These are phyloP conservation scores for Dasysyrphus albostriatus DNA, from an alignment of 2,888 invertebrate genomes.

Conservation along the genomic window DNA sequence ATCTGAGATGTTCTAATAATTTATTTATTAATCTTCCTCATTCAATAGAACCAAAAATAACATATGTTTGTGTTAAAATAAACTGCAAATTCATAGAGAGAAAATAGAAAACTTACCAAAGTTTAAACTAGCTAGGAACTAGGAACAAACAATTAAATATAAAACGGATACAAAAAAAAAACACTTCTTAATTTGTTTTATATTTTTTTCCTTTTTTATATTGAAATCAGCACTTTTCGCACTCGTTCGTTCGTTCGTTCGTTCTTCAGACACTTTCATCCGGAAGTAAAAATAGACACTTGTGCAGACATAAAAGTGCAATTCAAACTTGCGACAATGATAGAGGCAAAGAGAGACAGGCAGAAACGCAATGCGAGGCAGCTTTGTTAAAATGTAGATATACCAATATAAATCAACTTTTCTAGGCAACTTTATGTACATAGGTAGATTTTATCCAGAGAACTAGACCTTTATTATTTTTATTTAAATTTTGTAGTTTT, in stretches of 20 bases:
- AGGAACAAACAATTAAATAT: not conserved
- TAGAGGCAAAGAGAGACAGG: conserved; percentile 13
- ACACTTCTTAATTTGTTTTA: conserved; percentile 8
- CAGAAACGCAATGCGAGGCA: not conserved
- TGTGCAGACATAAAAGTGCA: conserved; percentile 63
- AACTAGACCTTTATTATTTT: not conserved
- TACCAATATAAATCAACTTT: conserved; percentile 44
- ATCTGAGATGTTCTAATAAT: too few relatives aligned
- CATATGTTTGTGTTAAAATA: conserved; percentile 12
- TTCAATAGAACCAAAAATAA: conserved; percentile 21
- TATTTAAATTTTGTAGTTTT: conserved; percentile 31
- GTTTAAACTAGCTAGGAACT: too few relatives aligned
- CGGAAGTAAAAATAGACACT: conserved; percentile 56
- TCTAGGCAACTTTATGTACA: conserved; percentile 25
- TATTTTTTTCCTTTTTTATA: not conserved
- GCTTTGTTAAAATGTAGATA: conserved; percentile 15
- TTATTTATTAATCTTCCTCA: too few relatives aligned
- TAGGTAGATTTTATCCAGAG: not conserved
- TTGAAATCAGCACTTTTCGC: conserved; percentile 27
- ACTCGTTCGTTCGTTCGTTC: conserved; percentile 16
- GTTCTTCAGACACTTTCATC: conserved; percentile 47
- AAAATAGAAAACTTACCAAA: conserved; percentile 44
- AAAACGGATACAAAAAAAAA: not conserved
- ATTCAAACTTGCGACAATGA: conserved; percentile 47
- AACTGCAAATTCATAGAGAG: not conserved